phyloP scores from a whole-genome alignment of 2,113 vertebrate genomes.

The Trichechus manatus region DNA sequence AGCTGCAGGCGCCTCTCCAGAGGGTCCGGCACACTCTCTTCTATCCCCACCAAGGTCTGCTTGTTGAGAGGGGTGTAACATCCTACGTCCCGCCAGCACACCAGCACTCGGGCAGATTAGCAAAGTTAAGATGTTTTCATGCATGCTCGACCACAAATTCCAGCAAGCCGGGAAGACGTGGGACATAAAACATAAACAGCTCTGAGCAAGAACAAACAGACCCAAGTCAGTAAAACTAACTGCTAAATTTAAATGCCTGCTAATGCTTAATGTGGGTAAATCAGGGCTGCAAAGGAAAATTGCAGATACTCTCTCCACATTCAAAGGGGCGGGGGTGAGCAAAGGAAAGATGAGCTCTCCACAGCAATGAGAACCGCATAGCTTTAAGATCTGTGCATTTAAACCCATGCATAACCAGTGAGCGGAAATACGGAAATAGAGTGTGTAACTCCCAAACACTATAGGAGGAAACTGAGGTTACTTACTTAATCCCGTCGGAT shows the following conservation, averaged over 20 bases:
- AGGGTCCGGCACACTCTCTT: neutral
- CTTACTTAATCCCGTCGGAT: neutral
- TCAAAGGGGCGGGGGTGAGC: neutral
- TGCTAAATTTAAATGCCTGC: neutral
- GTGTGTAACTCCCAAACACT: neutral
- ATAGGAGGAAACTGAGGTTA: neutral
- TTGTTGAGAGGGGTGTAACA: neutral
- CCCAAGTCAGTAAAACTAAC: neutral
- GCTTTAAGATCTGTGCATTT: neutral
- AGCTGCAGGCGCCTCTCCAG: neutral
- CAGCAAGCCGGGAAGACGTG: neutral
- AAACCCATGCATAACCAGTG: neutral
- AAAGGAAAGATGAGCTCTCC: neutral
- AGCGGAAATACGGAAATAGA: neutral
- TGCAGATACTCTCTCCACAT: neutral
- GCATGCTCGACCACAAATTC: neutral
- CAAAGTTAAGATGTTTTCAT: neutral
- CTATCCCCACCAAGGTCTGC: neutral
- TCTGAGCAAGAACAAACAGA: neutral
- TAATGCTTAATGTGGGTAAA: neutral
- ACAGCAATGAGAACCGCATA: neutral
- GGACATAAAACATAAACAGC: neutral
- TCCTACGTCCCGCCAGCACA: neutral
- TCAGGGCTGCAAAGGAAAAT: neutral
- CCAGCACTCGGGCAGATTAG: rapidly evolving